A percentile compares a stretch with the other conserved stretches of the same genome.
Evolutionary conservation across 2,113 vertebrate species (phyloP).

Genomic region (Corythornis vintsioides): DNA sequence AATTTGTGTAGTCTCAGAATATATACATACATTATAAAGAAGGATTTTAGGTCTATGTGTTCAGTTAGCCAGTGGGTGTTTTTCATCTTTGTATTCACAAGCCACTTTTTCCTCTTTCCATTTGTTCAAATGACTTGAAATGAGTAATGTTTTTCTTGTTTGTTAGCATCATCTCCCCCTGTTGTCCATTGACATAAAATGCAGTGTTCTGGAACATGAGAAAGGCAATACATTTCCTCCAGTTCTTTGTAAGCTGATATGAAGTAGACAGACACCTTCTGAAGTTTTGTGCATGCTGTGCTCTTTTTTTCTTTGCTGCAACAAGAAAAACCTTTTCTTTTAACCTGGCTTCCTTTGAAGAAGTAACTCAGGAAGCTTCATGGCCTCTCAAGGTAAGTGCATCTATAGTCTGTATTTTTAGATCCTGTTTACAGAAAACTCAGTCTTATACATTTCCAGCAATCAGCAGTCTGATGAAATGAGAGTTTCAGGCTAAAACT

Average conservation of each 20-base stretch:
- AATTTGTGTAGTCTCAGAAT: neutral
- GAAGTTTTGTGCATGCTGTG: conserved; percentile 71
- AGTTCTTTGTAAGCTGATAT: conserved; percentile 51
- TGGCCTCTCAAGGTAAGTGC: conserved; percentile 82
- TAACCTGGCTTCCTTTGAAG: conserved; percentile 77
- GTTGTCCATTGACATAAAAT: conserved; percentile 57
- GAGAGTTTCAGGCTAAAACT: conserved; percentile 40
- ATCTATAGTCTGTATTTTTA: conserved; percentile 58
- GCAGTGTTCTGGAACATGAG: conserved; percentile 41
- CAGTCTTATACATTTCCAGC: neutral
- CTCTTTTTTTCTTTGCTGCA: conserved; percentile 47
- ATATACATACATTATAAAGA: neutral
- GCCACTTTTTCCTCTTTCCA: neutral
- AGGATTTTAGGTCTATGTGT: neutral
- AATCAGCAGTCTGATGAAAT: conserved; percentile 48
- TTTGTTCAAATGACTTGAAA: neutral
- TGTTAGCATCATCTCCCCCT: conserved; percentile 57
- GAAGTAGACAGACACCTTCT: conserved; percentile 55
- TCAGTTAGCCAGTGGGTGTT: neutral
- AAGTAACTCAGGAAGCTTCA: conserved; percentile 74
- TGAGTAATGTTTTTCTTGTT: neutral
- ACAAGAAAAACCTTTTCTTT: conserved; percentile 73
- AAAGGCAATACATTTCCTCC: conserved; percentile 2
- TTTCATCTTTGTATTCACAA: neutral
- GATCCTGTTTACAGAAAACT: conserved; percentile 37